Conservation (phyloP, 2,888 invertebrate species). For the Apamea anceps region DNA sequence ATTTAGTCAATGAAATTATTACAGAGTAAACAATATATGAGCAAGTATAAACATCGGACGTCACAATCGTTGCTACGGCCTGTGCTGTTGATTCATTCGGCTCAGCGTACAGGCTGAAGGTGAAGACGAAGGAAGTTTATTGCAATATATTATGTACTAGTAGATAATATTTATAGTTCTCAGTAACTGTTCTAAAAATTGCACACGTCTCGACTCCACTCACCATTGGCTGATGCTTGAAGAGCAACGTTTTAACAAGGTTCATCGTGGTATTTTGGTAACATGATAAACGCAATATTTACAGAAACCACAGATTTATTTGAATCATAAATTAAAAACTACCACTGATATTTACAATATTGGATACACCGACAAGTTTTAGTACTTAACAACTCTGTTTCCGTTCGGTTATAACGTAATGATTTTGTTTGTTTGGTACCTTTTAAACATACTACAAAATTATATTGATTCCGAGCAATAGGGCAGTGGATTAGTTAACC, state of each 20-base stretch:
- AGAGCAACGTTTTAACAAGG: constrained; percentile 63
- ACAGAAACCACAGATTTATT: constrained; percentile 62
- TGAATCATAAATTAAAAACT: constrained; percentile 63
- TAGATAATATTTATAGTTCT: constrained; percentile 87
- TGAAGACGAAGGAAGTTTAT: constrained; percentile 87
- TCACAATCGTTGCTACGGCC: constrained; percentile 84
- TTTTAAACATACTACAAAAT: constrained; percentile 42
- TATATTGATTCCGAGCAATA: constrained; percentile 38
- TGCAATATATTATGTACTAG: constrained; percentile 81
- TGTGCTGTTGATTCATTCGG: constrained; percentile 81
- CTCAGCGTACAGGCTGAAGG: constrained; percentile 80
- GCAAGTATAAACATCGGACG: constrained; percentile 82
- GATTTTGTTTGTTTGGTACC: constrained; percentile 42
- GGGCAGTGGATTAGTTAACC: constrained; percentile 56
- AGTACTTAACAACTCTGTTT: constrained; percentile 45
- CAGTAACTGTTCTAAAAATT: constrained; percentile 84
- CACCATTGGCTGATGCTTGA: constrained; percentile 65
- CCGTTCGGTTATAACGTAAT: constrained; percentile 43
- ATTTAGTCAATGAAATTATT: constrained; percentile 87
- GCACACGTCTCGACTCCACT: constrained; percentile 76
- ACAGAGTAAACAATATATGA: constrained; percentile 85
- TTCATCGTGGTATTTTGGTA: constrained; percentile 64
- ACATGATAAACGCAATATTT: constrained; percentile 69
- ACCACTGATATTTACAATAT: constrained; percentile 54
- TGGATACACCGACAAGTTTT: constrained; percentile 46